Conservation (phyloP, 64 coral and sea anemone species). For the Montipora efflorescens region DNA sequence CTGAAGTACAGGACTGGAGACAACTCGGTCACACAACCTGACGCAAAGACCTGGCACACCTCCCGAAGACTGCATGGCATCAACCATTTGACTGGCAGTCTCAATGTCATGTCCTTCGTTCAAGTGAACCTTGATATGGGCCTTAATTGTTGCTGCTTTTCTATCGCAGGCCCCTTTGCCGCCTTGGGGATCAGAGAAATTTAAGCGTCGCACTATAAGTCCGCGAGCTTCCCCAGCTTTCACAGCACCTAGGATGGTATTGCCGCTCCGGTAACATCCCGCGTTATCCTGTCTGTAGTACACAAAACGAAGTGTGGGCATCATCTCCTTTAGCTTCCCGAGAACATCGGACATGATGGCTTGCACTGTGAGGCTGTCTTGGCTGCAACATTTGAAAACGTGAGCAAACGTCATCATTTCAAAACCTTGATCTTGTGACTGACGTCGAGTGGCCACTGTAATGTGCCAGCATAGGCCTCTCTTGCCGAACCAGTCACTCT, state of each 20-base stretch:
- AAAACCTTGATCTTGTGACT: not conserved
- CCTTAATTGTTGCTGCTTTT: conserved; percentile 73
- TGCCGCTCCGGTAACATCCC: not conserved
- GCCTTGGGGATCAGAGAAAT: conserved; percentile 57
- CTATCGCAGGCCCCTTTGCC: conserved; percentile 69
- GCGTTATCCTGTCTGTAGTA: not conserved
- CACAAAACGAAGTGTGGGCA: not conserved
- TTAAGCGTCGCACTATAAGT: conserved; percentile 43
- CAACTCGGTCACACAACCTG: not conserved
- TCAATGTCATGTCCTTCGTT: conserved; percentile 9
- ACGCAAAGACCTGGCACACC: conserved; percentile 62
- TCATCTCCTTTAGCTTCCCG: not conserved
- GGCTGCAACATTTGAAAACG: conserved; percentile 31
- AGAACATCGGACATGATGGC: conserved; percentile 48
- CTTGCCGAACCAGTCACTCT: conserved; percentile 46
- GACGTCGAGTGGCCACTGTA: conserved; percentile 35
- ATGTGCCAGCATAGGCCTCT: conserved; percentile 44
- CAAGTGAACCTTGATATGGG: not conserved
- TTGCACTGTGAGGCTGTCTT: conserved; percentile 46
- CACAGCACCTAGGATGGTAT: not conserved
- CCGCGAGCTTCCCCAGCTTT: conserved; percentile 25
- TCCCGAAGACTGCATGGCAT: conserved; percentile 42
- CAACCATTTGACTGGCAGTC: conserved; percentile 53
- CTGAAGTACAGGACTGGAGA: too few species aligned
- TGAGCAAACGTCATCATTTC: conserved; percentile 36